These are phyloP conservation scores for Ctenochaetus hawaiiensis DNA, from an alignment of 2,797 vertebrate species.

Conservation along the genomic window DNA sequence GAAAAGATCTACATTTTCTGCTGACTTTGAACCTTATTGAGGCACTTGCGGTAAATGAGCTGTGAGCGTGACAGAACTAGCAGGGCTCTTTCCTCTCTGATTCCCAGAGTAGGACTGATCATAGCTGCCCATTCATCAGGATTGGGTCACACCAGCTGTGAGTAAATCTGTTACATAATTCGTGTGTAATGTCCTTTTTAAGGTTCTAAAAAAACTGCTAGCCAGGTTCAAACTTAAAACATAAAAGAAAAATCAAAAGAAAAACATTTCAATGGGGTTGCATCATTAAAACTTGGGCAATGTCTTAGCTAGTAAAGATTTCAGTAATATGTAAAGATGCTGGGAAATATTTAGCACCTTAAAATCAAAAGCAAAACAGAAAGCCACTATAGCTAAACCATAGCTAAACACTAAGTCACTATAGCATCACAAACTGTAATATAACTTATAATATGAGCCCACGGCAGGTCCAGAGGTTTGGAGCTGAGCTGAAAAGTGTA, in stretches of 20 bases:
- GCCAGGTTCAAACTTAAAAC: not conserved
- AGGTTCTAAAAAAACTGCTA: not conserved
- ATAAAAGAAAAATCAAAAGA: too few relatives aligned
- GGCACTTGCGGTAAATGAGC: constrained; percentile 87
- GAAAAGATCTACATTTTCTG: constrained; percentile 51
- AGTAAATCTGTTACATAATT: constrained; percentile 16
- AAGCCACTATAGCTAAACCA: not conserved
- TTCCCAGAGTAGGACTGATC: constrained; percentile 10
- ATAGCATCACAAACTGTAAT: not conserved
- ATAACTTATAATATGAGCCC: not conserved
- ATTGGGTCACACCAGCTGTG: constrained; percentile 31
- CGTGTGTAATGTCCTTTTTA: not conserved
- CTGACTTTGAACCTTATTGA: constrained; percentile 71
- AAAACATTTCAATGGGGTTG: not conserved
- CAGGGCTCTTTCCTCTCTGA: constrained; percentile 46
- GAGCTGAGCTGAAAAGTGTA: not conserved
- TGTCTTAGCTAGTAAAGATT: not conserved
- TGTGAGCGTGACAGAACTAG: constrained; percentile 49
- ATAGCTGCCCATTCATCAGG: not conserved
- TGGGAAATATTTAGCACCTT: not conserved
- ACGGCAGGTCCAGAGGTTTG: not conserved
- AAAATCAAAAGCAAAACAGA: not conserved
- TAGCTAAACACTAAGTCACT: too few relatives aligned
- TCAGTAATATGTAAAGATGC: too few relatives aligned
- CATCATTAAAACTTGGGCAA: not conserved